phyloP scores from a whole-genome alignment of 2,888 invertebrate genomes.

The Lepetodrilus schrolli region DNA sequence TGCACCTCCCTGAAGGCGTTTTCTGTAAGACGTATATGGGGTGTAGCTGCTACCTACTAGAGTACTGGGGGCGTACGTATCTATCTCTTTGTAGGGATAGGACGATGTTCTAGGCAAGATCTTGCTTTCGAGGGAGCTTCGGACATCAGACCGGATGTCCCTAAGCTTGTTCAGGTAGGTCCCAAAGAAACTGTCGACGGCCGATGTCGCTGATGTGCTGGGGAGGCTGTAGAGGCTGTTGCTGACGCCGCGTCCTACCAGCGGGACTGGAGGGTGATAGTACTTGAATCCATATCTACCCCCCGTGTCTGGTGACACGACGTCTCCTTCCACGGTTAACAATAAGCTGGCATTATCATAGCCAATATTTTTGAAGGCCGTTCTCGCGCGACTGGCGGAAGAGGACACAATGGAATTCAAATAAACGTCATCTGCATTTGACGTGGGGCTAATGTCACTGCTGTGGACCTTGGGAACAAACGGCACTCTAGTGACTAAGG shows the following conservation, averaged over 20 bases:
- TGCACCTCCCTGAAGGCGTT: conserved; percentile 42
- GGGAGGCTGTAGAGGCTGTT: not conserved
- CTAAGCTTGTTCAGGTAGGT: conserved; percentile 43
- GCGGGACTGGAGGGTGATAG: conserved; percentile 60
- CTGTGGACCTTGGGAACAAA: conserved; percentile 24
- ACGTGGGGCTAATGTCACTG: not conserved
- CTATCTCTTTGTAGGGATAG: conserved; percentile 2
- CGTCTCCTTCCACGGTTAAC: conserved; percentile 65
- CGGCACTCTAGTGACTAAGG: not conserved
- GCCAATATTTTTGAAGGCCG: conserved; percentile 52
- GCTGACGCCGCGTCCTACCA: conserved; percentile 47
- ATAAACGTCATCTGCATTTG: conserved; percentile 46
- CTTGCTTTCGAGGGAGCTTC: conserved; percentile 35
- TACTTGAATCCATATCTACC: conserved; percentile 58
- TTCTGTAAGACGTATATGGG: conserved; percentile 42
- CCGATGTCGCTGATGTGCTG: not conserved
- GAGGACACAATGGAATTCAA: conserved; percentile 60
- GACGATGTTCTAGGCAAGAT: not conserved
- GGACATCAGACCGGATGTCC: conserved; percentile 37
- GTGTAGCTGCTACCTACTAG: not conserved
- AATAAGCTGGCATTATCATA: conserved; percentile 63
- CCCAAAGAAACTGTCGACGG: conserved; percentile 39
- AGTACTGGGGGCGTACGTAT: conserved; percentile 3
- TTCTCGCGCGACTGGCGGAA: conserved; percentile 56
- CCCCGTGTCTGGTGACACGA: conserved; percentile 50